Percentiles rank a stretch among this genome's conserved stretches.
Conservation (phyloP, 2,888 invertebrate genomes). For the Drosophila buzzatii region DNA sequence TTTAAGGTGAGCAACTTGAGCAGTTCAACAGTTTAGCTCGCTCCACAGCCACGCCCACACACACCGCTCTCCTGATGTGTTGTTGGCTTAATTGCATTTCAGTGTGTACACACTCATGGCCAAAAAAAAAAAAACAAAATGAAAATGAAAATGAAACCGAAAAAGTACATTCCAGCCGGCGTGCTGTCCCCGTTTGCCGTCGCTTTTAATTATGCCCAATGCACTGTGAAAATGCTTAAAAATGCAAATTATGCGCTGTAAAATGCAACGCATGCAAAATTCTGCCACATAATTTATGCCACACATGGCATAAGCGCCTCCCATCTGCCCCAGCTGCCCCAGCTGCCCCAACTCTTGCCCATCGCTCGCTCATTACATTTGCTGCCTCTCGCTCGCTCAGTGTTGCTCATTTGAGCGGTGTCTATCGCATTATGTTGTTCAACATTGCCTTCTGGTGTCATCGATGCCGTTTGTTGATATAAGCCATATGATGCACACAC, state of each 20-base stretch:
- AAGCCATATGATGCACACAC: conserved; percentile 59
- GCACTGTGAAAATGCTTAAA: conserved; percentile 77
- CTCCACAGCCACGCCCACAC: neutral
- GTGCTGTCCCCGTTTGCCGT: conserved; percentile 18
- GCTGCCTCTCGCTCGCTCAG: conserved; percentile 14
- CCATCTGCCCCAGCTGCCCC: neutral
- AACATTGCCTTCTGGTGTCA: conserved; percentile 61
- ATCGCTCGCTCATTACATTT: conserved; percentile 8
- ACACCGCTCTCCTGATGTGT: conserved; percentile 4
- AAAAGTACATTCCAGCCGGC: conserved; percentile 18
- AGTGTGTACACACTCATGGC: conserved; percentile 43
- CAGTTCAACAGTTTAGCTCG: conserved; percentile 19
- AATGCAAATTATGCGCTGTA: conserved; percentile 75
- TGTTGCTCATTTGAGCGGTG: conserved; percentile 27
- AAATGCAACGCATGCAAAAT: conserved; percentile 74
- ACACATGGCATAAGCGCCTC: conserved; percentile 25
- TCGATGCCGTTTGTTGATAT: conserved; percentile 58
- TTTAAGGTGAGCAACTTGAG: conserved; percentile 56
- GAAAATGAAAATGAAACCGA: neutral
- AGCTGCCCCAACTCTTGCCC: neutral
- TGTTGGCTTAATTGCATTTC: conserved; percentile 61
- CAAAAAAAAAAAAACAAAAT: neutral
- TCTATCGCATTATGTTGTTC: conserved; percentile 69
- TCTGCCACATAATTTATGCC: conserved; percentile 69
- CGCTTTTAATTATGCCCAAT: conserved; percentile 74